Evolutionary conservation across 2,797 vertebrate genomes (phyloP), one percentile per base, ranked within the genome.

Genomic region (Pristis pectinata): DNA sequence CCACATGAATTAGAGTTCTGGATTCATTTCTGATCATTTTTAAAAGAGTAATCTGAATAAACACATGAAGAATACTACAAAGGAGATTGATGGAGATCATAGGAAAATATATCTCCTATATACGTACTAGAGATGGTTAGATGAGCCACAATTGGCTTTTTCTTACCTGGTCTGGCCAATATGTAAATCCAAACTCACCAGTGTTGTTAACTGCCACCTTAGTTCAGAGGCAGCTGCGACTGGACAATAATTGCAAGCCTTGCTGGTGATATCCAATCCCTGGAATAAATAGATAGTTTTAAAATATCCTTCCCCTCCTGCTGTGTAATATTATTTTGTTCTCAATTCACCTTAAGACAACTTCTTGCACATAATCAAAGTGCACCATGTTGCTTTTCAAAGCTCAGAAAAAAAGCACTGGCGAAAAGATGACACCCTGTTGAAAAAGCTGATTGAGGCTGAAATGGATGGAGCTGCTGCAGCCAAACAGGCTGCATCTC

Each of bases 401-500:
- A 99, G 98, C 94, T 95, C 96, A 41, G 97, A 98, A 95, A 96
- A 97, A 37, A 96, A 96, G 77, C 96, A 96, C 94, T 94, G 97
- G 94, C 97, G 97, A 93, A 97, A 96, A 41, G 98, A 98, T 96
- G 98, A 98, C 41, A 95, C 97, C 95, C 97, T 99, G 95, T 97
- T 98, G 95, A 97, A 96, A 96, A 99, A 98, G 94, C 96, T 99
- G 95, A 97, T 96, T 7, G 98, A 99, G 89, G 98, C 98, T 0
- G 98, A 99, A 95, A 96, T 97, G 95, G 98, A 98, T 0, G 98
- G 98, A 94, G 97, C 96, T 5, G 98, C 98, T 1, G 98, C 98
- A 0, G 97, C 98, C 79, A 97, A 98, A 95, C 98, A 99, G 95
- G 98, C 98, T 64, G 97, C 97, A 1, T 97, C 96, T 24, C 96